Percentiles rank a stretch among this genome's conserved stretches.
Evolutionary conservation across 2,888 invertebrate species (phyloP).

Genomic region (Epinotia ramella): DNA sequence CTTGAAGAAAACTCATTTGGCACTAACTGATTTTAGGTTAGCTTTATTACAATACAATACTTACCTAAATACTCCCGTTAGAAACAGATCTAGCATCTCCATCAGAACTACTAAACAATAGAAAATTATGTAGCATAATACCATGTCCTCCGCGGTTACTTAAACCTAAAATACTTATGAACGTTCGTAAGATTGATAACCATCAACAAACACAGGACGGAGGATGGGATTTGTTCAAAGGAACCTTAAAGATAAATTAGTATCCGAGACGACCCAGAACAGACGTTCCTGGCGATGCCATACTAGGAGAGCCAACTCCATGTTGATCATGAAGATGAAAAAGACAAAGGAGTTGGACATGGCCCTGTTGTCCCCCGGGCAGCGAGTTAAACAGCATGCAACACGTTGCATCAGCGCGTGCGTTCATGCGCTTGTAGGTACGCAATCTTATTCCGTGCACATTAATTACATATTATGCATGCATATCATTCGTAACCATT

Average conservation of each 20-base stretch:
- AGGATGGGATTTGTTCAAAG: neutral
- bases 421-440: neutral
- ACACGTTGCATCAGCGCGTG: constrained; percentile 7
- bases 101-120: constrained; percentile 27
- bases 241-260: too few relatives aligned
- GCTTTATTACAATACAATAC: too few relatives aligned
- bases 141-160: neutral
- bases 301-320: too few relatives aligned
- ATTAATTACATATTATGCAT: neutral
- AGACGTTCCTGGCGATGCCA: too few relatives aligned
- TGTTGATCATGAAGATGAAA: too few relatives aligned
- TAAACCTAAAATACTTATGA: constrained; percentile 20
- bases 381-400: constrained; percentile 26
- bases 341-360: constrained; percentile 26
- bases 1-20: constrained; percentile 23
- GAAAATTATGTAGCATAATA: constrained; percentile 34
- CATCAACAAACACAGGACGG: constrained; percentile 10
- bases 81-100: constrained; percentile 27
- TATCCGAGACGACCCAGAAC: too few relatives aligned
- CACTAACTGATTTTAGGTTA: constrained; percentile 19
- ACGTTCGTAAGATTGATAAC: constrained; percentile 3
- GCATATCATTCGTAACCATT: too few relatives aligned
- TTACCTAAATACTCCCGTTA: constrained; percentile 35
- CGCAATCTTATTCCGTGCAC: neutral
- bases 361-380: neutral